A percentile compares a stretch with the other conserved stretches of the same genome.
Conservation (phyloP, 2,113 vertebrate genomes). For the Channa maculata region DNA sequence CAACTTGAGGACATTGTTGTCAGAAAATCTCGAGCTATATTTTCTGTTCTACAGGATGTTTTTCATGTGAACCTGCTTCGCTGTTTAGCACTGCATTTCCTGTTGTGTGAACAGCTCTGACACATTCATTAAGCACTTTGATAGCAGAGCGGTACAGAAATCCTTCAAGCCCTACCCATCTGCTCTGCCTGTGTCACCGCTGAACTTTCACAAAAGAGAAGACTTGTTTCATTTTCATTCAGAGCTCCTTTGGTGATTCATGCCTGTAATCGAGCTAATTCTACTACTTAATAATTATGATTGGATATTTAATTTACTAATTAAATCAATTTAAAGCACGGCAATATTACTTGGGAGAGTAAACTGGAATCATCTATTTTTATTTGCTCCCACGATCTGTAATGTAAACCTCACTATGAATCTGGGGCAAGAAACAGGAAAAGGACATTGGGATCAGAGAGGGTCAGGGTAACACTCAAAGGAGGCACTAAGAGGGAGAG, state of each 20-base stretch:
- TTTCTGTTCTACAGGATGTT: slow-evolving; percentile 38
- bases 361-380: slow-evolving; percentile 24
- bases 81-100: slow-evolving; percentile 27
- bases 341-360: slow-evolving; percentile 42
- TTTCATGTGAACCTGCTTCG: slow-evolving; percentile 28
- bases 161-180: not conserved
- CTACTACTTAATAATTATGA: slow-evolving; percentile 53
- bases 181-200: not conserved
- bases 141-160: slow-evolving; percentile 5
- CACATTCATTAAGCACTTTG: slow-evolving; percentile 30
- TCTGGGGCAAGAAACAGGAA: not conserved
- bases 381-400: not conserved
- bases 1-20: not conserved
- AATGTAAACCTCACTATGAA: not conserved
- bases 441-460: not conserved
- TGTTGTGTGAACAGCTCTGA: slow-evolving; percentile 38
- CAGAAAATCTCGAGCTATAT: not conserved
- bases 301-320: slow-evolving; percentile 66
- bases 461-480: not conserved
- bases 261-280: slow-evolving; percentile 41
- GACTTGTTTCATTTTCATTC: slow-evolving; percentile 14
- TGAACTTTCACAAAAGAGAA: slow-evolving; percentile 4
- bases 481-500: not conserved
- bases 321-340: slow-evolving; percentile 48
- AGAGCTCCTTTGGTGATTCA: slow-evolving; percentile 35